Base-by-base conservation (phyloP, 2,888 invertebrate species). In the Chelonus formosanus region DNA sequence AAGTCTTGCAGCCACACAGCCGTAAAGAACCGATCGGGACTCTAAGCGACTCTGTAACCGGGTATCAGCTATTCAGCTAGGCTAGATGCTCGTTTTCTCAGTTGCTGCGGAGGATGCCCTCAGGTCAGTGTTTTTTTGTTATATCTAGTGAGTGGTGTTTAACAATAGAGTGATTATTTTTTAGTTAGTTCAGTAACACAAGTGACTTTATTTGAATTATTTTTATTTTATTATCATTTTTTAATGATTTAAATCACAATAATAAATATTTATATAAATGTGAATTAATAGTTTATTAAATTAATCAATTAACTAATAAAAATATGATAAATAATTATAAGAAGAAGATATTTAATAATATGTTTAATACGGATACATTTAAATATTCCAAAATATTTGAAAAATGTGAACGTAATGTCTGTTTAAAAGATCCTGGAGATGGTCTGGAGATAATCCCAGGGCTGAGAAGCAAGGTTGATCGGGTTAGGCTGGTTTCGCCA, bases 91-190 rank as follows among this genome's bases (percentile, higher is more conserved):
- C 72, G 79, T 78, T 77, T 78, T 78, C 74, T 79, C 75, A 79
- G 75, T 75, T 74, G 74, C 67, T 73, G 72, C 90, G 90, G 79
- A 91, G 90, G 81, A 91, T 91, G 91, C 91, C 90, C 75, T 90
- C 91, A 88, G 91, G 91, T 91, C 81, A 86, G 85, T 79, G 68
- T 34, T 52, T 59, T 66, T 47, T 55, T 61, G 60, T 47, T 34
- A 36, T 53, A 55, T 35, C 63, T 70, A 40, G 40, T 65, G 68
- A 56, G 48, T 59, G 7, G 32, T 56, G 10, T 35, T 45, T 6
- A 47, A 8, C 47, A 3, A 45, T 7, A 54, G 34, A 43, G 7
- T 55, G 20, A 40, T n/a, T 7, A 10, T 54, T 43, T 20, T 10
- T 35, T 44, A 35, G 32, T 57, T 57, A 31, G 20, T 20, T 20